Evolutionary conservation across 2,797 vertebrate genomes (phyloP), one percentile per base, ranked within the genome.

Genomic region (Alfaro cultratus): DNA sequence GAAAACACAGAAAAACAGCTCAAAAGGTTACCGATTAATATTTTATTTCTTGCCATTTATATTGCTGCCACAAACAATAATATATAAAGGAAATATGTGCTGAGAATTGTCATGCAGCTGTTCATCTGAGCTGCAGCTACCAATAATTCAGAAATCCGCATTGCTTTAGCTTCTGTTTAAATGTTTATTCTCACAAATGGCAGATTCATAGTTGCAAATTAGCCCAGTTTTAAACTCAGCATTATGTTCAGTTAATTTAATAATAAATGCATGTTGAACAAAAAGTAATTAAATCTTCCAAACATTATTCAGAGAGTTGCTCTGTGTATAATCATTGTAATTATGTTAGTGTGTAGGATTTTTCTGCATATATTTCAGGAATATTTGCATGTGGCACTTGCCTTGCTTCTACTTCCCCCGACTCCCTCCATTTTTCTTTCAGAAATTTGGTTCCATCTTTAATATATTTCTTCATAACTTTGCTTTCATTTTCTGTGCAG

Each of bases 381-480:
- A 29, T 71, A 43, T 71, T 45, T 71, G 41, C 46, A 62, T 51
- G 9, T 49, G 43, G 26, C 26, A 21, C 34, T 70, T 73, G 62
- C 73, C 43, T 76, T 76, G 23, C 60, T 67, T 43, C 45, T 21
- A 8, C 26, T 15, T 73, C 29, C 46, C 31, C 73, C 53, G 60
- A 23, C 26, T 45, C 26, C 43, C 80, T 70, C 78, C 39, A 1
- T n/a, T n/a, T 55, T 55, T 31, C 45, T n/a, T 46, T 73, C 45
- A 41, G 76, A 73, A 67, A 53, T 47, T 41, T n/a, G 5, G 23
- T 64, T 68, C 81, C 12, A 47, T 0, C 51, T 70, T 34, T 79
- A 67, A 83, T 79, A 80, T 78, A 76, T 74, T 82, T 13, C 73
- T 76, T 87, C 82, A 83, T 85, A 83, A 72, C 79, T 83, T 81